phyloP scores from a whole-genome alignment of 1,140 invertebrate species.

The Eupeodes corollae region DNA sequence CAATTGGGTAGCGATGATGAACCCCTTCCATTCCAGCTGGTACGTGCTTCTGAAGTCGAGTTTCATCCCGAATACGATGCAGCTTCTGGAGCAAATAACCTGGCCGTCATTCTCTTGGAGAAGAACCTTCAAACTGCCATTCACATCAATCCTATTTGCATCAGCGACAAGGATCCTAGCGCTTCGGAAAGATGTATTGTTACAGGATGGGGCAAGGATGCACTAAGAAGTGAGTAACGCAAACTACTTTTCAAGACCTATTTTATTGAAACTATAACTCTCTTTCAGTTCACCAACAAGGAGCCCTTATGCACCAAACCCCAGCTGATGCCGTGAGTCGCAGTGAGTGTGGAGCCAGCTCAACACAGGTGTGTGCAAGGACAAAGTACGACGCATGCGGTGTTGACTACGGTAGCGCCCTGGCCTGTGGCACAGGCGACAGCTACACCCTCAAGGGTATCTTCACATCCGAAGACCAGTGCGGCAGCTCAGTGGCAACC shows the following conservation, averaged over 20 bases:
- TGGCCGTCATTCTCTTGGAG: slow-evolving; percentile 58
- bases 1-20: slow-evolving; percentile 69
- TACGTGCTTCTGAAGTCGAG: slow-evolving; percentile 54
- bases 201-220: slow-evolving; percentile 71
- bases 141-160: slow-evolving; percentile 64
- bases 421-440: slow-evolving; percentile 60
- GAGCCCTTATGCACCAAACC: slow-evolving; percentile 62
- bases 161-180: slow-evolving; percentile 41
- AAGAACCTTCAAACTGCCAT: slow-evolving; percentile 48
- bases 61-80: slow-evolving; percentile 59
- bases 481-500: slow-evolving; percentile 23
- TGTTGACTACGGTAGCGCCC: slow-evolving; percentile 64
- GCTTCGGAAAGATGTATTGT: slow-evolving; percentile 53
- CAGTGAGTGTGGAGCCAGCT: slow-evolving; percentile 23
- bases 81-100: slow-evolving; percentile 52
- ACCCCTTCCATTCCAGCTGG: slow-evolving; percentile 64
- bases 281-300: slow-evolving; percentile 47
- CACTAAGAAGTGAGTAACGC: slow-evolving; percentile 54
- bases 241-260: slow-evolving; percentile 1
- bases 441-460: slow-evolving; percentile 59
- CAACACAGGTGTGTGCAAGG: slow-evolving; percentile 38
- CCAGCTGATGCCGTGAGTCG: slow-evolving; percentile 45
- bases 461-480: slow-evolving; percentile 61
- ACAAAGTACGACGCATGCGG: slow-evolving; percentile 45
- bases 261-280: slow-evolving; percentile 1